phyloP scores from a whole-genome alignment of 2,797 vertebrate genomes.

The Gorsachius magnificus region DNA sequence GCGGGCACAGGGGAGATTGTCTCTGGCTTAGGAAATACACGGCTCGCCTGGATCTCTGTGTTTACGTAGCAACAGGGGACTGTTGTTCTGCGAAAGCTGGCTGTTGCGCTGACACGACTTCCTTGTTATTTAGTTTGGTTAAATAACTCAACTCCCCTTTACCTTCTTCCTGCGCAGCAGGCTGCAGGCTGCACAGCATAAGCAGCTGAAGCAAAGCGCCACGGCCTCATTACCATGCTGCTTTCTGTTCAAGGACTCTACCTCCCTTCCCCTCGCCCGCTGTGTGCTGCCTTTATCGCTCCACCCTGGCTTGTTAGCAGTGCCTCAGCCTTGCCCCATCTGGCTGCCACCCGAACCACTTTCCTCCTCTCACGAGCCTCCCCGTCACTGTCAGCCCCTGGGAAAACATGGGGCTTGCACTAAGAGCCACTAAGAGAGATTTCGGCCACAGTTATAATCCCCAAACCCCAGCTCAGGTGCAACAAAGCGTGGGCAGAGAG shows the following conservation, averaged over 20 bases:
- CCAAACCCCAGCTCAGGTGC: background rate
- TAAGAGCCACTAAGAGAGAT: background rate
- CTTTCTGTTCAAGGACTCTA: constrained; percentile 59
- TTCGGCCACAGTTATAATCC: fast-evolving
- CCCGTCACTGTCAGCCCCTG: background rate
- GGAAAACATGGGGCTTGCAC: background rate
- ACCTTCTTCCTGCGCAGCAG: constrained; percentile 73
- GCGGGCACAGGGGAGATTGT: constrained; percentile 54
- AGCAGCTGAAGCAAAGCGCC: constrained; percentile 69
- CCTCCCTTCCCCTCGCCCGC: constrained; percentile 14
- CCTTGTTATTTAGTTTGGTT: constrained; percentile 76
- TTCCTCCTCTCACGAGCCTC: background rate
- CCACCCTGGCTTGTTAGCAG: constrained; percentile 35
- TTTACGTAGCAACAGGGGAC: constrained; percentile 73
- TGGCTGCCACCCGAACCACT: constrained; percentile 19
- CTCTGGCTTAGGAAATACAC: constrained; percentile 70
- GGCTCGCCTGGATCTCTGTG: constrained; percentile 54
- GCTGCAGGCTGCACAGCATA: constrained; percentile 58
- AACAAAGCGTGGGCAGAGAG: background rate
- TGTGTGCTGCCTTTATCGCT: constrained; percentile 29
- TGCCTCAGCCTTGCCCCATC: constrained; percentile 24
- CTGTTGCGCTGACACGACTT: constrained; percentile 68
- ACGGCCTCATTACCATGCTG: constrained; percentile 64
- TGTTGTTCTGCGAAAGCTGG: constrained; percentile 68
- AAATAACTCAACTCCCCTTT: constrained; percentile 75